Conservation (phyloP, 2,888 invertebrate species). For the Ectemnius lituratus region DNA sequence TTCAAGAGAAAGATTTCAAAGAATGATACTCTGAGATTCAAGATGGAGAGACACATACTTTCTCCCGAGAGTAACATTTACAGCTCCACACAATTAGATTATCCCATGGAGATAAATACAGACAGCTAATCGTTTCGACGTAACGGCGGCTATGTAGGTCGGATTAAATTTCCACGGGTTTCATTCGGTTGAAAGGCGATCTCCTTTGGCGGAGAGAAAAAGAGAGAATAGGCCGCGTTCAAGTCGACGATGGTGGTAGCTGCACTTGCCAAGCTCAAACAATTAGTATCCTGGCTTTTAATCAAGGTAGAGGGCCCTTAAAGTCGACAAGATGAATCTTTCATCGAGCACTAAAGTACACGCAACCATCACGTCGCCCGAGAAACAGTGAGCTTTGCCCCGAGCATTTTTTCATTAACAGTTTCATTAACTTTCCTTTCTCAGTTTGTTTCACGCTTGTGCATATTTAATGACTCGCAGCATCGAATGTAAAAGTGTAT, state of each 20-base stretch:
- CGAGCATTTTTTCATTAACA: conserved; percentile 4
- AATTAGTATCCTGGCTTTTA: conserved; percentile 37
- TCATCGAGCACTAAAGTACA: neutral
- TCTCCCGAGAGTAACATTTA: too few relatives aligned
- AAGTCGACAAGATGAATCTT: conserved; percentile 17
- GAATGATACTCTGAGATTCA: too few relatives aligned
- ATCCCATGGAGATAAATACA: conserved; percentile 26
- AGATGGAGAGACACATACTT: too few relatives aligned
- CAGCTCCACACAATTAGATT: conserved; percentile 25
- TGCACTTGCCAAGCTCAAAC: conserved; percentile 22
- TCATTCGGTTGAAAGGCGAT: conserved; percentile 39
- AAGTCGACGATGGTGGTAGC: neutral
- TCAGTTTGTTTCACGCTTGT: too few relatives aligned
- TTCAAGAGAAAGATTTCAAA: too few relatives aligned
- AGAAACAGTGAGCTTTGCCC: neutral
- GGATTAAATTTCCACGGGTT: conserved; percentile 46
- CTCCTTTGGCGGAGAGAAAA: conserved; percentile 13
- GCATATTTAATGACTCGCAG: too few relatives aligned
- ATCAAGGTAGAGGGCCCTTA: conserved; percentile 24
- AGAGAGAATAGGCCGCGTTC: too few relatives aligned
- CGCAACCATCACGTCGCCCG: neutral
- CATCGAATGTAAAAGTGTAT: too few relatives aligned
- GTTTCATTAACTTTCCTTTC: neutral
- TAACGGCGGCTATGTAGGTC: conserved; percentile 18
- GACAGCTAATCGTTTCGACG: conserved; percentile 30